These are phyloP conservation scores for Taphrorychus bicolor DNA, from an alignment of 2,888 invertebrate species.

Conservation along the genomic window DNA sequence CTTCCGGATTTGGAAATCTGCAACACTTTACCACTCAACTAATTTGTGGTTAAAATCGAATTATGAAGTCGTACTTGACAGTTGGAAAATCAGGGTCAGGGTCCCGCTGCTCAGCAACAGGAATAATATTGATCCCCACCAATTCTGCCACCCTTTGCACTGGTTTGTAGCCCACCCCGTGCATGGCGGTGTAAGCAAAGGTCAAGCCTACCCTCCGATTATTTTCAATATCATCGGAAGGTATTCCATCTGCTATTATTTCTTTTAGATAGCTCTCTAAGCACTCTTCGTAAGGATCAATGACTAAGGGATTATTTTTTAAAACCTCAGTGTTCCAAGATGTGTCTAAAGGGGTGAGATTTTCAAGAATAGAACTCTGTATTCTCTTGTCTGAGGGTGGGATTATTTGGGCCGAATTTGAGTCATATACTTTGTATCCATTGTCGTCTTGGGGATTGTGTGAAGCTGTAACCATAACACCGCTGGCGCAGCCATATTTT, in stretches of 20 bases:
- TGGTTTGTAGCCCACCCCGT: conserved; percentile 91
- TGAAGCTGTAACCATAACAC: conserved; percentile 99
- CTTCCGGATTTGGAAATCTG: conserved; percentile 96
- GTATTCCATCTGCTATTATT: conserved; percentile 64
- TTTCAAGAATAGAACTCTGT: conserved; percentile 76
- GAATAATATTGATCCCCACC: conserved; percentile 75
- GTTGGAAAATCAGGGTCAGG: conserved; percentile 98
- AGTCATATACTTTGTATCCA: conserved; percentile 95
- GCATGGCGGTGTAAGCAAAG: conserved; percentile 95
- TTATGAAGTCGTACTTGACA: conserved; percentile 66
- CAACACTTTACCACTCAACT: conserved; percentile 30
- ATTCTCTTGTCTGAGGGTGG: conserved; percentile 91
- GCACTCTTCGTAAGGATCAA: conserved; percentile 76
- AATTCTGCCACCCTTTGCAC: conserved; percentile 76
- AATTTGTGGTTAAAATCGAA: not conserved
- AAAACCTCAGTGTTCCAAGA: conserved; percentile 80
- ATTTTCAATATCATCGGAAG: conserved; percentile 62
- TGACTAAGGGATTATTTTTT: conserved; percentile 62
- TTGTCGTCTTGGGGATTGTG: conserved; percentile 97
- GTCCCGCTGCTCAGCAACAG: conserved; percentile 78
- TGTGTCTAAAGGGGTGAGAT: conserved; percentile 75
- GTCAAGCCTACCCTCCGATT: conserved; percentile 64
- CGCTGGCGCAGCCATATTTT: conserved; percentile 78
- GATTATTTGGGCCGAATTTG: conserved; percentile 94
- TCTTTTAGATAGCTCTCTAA: conserved; percentile 70